Base-by-base conservation (phyloP, 2,113 vertebrate species). In the Oriolus oriolus region DNA sequence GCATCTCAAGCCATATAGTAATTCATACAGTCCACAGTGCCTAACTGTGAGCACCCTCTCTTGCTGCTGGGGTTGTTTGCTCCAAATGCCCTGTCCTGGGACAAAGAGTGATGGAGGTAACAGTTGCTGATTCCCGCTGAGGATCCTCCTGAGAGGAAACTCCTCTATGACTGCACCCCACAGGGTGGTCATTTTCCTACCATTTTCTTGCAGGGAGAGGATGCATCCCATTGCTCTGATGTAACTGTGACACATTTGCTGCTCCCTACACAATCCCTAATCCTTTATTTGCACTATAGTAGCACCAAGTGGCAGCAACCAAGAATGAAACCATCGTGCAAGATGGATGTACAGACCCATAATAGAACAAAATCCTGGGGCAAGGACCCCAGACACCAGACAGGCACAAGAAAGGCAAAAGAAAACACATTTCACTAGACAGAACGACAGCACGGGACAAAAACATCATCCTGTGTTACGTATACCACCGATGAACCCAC, bases 231-330 rank as follows among this genome's bases (percentile, higher is more conserved):
- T 11, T 24, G 45, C 52, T 78, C 45, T 53, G 47, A 28, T 33
- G 11, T 3, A 71, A 61, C 3, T 11, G 1, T 31, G 42, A 74
- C 9, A 70, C 22, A 56, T 20, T 31, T 68, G 18, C 17, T 24
- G 52, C 35, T 89, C 39, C 11, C 0, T 0, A 35, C 16, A 63
- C 31, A 37, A 63, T 28, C 16, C 7, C 26, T 44, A 16, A 49
- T 57, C 4, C 0, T 70, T 75, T 39, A 63, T 87, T 71, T 73
- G 75, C 70, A 78, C 49, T 41, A 30, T 19, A 41, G 82, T 56
- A 89, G 91, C 86, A 80, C 71, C 79, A 83, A 93, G 66, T 41
- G 71, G 76, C 50, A 87, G 77, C 74, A 82, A 54, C 19, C 33
- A 53, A 79, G 74, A 84, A 82, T 28, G 27, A 91, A 91, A 83